These are phyloP conservation scores for Tetragnatha versicolor DNA, from an alignment of 1,140 invertebrate species.

Conservation along the genomic window DNA sequence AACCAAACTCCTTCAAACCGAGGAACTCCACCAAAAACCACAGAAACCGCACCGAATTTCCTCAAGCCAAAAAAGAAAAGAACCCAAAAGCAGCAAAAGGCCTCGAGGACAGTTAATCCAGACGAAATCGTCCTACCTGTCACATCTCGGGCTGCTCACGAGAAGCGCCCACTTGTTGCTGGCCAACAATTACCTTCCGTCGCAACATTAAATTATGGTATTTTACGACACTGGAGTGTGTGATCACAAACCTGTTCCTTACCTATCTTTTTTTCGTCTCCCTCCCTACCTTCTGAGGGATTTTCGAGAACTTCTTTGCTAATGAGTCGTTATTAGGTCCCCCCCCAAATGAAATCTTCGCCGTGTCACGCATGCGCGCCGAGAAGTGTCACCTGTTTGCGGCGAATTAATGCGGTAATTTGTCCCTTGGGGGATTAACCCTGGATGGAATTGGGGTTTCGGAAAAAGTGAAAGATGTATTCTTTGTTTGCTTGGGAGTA, in stretches of 20 bases:
- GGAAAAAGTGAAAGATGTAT: too few relatives aligned
- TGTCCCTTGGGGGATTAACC: constrained; percentile 1
- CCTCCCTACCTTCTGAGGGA: not conserved
- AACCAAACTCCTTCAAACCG: too few relatives aligned
- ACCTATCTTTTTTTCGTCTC: not conserved
- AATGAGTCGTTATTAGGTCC: constrained; percentile 52
- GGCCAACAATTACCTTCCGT: constrained; percentile 44
- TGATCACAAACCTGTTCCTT: constrained; percentile 32
- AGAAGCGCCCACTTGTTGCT: constrained; percentile 40
- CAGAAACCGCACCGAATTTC: too few relatives aligned
- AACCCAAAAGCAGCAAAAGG: not conserved
- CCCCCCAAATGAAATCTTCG: constrained; percentile 33
- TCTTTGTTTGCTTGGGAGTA: too few relatives aligned
- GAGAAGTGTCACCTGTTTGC: constrained; percentile 47
- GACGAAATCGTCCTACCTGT: constrained; percentile 43
- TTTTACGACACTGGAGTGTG: constrained; percentile 45
- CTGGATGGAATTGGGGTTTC: not conserved
- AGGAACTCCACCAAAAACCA: too few relatives aligned
- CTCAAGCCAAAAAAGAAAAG: not conserved
- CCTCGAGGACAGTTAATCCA: not conserved
- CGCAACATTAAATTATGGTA: constrained; percentile 52
- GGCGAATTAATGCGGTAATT: constrained; percentile 19
- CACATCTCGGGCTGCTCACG: not conserved
- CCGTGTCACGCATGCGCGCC: constrained; percentile 34
- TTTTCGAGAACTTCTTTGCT: constrained; percentile 11